Percentiles rank a stretch among this genome's conserved stretches.
Conservation (phyloP, 2,113 vertebrate genomes). For the Desmodus rotundus region DNA sequence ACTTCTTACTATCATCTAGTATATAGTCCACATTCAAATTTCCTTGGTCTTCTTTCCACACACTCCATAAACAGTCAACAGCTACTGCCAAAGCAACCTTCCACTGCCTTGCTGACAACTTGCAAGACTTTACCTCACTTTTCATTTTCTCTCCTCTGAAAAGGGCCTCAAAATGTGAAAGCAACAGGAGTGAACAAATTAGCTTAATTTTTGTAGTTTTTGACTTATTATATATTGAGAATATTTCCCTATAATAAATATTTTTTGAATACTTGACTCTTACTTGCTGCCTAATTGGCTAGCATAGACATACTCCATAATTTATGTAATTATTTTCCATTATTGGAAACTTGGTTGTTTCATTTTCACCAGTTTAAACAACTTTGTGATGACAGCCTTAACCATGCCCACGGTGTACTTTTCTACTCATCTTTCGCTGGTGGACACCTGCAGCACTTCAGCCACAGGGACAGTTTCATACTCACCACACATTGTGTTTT, state of each 20-base stretch:
- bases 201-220: background rate
- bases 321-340: background rate
- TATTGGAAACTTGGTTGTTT: background rate
- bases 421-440: background rate
- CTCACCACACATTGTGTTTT: background rate
- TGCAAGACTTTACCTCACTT: background rate
- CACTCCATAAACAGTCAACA: background rate
- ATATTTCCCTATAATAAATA: background rate
- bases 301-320: background rate
- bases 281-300: background rate
- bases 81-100: background rate
- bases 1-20: background rate
- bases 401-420: background rate
- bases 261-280: background rate
- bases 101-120: background rate
- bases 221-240: background rate
- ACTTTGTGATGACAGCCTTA: background rate
- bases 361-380: background rate
- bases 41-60: background rate
- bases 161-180: background rate
- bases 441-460: background rate
- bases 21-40: background rate
- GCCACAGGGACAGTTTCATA: background rate
- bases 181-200: background rate
- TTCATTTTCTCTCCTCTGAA: background rate